Evolutionary conservation across 2,113 vertebrate species (phyloP).

Genomic region (Cichladusa arquata): DNA sequence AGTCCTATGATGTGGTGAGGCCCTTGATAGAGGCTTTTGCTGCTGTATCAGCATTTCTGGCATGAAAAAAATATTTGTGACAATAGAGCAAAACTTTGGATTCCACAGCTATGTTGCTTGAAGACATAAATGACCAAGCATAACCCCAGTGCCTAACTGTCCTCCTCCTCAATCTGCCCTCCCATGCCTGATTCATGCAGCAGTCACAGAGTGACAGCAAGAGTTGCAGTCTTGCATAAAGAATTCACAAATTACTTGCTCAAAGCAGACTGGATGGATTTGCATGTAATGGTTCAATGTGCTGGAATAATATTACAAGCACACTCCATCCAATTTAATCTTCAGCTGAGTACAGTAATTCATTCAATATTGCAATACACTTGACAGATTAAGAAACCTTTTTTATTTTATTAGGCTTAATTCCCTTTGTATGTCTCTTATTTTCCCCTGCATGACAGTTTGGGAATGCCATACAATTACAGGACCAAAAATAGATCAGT

Average conservation of each 20-base stretch:
- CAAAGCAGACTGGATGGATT: not conserved
- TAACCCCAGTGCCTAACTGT: not conserved
- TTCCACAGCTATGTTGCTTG: not conserved
- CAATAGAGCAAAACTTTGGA: constrained; percentile 8
- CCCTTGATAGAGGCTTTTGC: constrained; percentile 20
- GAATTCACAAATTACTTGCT: not conserved
- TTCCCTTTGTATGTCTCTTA: not conserved
- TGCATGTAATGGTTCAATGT: not conserved
- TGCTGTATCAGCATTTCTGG: constrained; percentile 63
- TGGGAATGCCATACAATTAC: not conserved
- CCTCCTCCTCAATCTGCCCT: not conserved
- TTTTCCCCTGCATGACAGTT: not conserved
- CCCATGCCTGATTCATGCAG: not conserved
- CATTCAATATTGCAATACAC: constrained; percentile 7
- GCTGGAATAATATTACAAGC: not conserved
- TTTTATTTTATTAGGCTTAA: constrained; percentile 15
- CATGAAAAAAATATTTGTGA: not conserved
- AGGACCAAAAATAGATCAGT: not conserved
- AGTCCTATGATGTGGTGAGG: constrained; percentile 33
- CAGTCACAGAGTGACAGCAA: not conserved
- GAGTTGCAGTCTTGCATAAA: not conserved
- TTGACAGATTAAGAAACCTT: constrained; percentile 21
- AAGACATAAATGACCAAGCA: not conserved
- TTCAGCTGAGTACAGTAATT: not conserved
- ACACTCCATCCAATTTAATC: not conserved